A percentile compares a stretch with the other conserved stretches of the same genome.
phyloP scores from a whole-genome alignment of 2,797 vertebrate genomes.

The Bradypus variegatus region DNA sequence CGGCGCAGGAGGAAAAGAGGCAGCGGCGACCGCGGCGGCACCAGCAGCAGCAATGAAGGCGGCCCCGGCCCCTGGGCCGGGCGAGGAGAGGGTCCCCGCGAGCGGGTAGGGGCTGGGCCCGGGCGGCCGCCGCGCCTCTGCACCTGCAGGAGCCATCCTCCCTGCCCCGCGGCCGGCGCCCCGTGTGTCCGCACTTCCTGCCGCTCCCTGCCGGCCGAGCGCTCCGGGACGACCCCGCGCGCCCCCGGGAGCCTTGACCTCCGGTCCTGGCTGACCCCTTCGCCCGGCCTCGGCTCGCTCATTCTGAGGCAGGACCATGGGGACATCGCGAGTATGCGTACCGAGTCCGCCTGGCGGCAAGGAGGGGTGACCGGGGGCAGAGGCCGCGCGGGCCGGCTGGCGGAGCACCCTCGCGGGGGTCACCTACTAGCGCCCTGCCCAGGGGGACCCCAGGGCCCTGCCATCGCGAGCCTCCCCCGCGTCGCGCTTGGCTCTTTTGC shows the following conservation, averaged over 20 bases:
- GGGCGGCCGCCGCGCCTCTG: conserved; percentile 34
- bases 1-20: too few species aligned
- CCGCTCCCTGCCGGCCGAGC: conserved; percentile 45
- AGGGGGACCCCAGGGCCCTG: too few species aligned
- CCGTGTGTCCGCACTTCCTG: conserved; percentile 55
- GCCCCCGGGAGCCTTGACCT: background rate
- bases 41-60: conserved; percentile 52
- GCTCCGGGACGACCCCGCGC: conserved; percentile 7
- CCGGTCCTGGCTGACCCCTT: background rate
- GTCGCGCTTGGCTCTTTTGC: too few species aligned
- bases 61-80: conserved; percentile 34
- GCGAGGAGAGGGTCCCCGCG: background rate
- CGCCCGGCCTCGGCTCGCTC: too few species aligned
- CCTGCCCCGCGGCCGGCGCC: background rate
- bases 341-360: conserved; percentile 39
- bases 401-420: too few species aligned
- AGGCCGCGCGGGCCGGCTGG: conserved; percentile 11
- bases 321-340: conserved; percentile 50
- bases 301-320: conserved; percentile 59
- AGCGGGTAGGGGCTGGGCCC: conserved; percentile 24
- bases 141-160: conserved; percentile 52
- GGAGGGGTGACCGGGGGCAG: conserved; percentile 21
- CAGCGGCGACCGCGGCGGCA: conserved; percentile 57
- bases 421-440: too few species aligned
- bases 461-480: too few species aligned